phyloP scores from a whole-genome alignment of 2,797 vertebrate genomes.

The Sebastes iracundus region DNA sequence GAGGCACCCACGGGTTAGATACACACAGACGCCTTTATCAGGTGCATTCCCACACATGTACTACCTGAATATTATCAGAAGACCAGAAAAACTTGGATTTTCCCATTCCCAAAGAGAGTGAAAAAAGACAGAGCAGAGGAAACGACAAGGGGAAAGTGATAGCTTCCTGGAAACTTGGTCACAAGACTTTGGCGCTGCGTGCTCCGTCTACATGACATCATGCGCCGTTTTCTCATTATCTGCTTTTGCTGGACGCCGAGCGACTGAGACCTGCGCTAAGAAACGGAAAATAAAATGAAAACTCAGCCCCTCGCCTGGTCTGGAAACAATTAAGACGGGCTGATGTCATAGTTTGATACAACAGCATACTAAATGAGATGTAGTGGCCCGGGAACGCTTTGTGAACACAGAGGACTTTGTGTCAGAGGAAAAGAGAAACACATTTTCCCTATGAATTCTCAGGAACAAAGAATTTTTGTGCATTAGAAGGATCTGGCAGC shows the following conservation, averaged over 20 bases:
- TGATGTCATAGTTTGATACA: constrained; percentile 83
- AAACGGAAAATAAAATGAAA: constrained; percentile 66
- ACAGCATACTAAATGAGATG: constrained; percentile 70
- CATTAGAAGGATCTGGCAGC: constrained; percentile 46
- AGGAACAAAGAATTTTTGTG: constrained; percentile 62
- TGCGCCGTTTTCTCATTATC: constrained; percentile 66
- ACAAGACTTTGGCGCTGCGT: constrained; percentile 36
- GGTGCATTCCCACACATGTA: constrained; percentile 40
- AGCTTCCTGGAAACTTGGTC: constrained; percentile 69
- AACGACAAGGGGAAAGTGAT: constrained; percentile 38
- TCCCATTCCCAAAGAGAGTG: constrained; percentile 8
- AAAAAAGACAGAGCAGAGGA: constrained; percentile 40
- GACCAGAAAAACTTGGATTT: not conserved
- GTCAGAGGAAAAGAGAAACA: constrained; percentile 28
- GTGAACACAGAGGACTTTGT: constrained; percentile 67
- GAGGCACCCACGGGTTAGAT: constrained; percentile 50
- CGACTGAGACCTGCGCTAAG: constrained; percentile 35
- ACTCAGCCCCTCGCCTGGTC: constrained; percentile 52
- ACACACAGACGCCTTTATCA: constrained; percentile 43
- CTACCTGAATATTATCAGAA: constrained; percentile 21
- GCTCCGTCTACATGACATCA: constrained; percentile 73
- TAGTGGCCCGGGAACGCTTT: constrained; percentile 51
- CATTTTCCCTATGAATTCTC: constrained; percentile 47
- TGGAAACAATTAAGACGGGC: constrained; percentile 81
- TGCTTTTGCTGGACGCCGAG: constrained; percentile 61